phyloP scores from a whole-genome alignment of 1,140 invertebrate species.

The Drosophila teissieri region DNA sequence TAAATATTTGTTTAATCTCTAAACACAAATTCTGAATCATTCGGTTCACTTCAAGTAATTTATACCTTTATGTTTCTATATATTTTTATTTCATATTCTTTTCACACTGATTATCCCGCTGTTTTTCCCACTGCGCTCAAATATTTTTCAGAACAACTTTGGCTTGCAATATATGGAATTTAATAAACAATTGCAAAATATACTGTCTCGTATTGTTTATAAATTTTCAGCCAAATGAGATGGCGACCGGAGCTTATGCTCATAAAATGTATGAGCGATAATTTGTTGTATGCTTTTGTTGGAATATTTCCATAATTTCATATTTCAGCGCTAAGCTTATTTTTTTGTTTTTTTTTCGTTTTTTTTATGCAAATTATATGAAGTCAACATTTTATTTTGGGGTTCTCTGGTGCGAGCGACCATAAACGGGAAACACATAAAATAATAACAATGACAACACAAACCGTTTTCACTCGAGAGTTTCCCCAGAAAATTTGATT shows the following conservation, averaged over 20 bases:
- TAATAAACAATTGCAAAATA: slow-evolving; percentile 39
- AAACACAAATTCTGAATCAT: slow-evolving; percentile 17
- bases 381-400: slow-evolving; percentile 53
- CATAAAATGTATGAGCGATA: slow-evolving; percentile 44
- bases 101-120: slow-evolving; percentile 28
- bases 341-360: slow-evolving; percentile 25
- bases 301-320: slow-evolving; percentile 57
- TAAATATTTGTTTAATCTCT: background rate
- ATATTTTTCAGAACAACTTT: slow-evolving; percentile 28
- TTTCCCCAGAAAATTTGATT: slow-evolving; percentile 4
- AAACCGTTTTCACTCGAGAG: slow-evolving; percentile 58
- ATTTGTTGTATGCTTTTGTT: slow-evolving; percentile 39
- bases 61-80: background rate
- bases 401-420: slow-evolving; percentile 36
- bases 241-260: slow-evolving; percentile 24
- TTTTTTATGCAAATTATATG: slow-evolving; percentile 56
- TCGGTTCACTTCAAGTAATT: background rate
- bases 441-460: slow-evolving; percentile 25
- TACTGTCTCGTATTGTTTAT: slow-evolving; percentile 46
- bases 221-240: slow-evolving; percentile 14
- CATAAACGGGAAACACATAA: slow-evolving; percentile 31
- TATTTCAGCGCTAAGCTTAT: slow-evolving; percentile 29
- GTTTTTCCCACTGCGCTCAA: slow-evolving; percentile 26
- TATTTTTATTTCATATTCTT: background rate
- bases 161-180: slow-evolving; percentile 16